These are phyloP conservation scores for Drosophila greeni DNA, from an alignment of 2,888 invertebrate species.

Conservation along the genomic window DNA sequence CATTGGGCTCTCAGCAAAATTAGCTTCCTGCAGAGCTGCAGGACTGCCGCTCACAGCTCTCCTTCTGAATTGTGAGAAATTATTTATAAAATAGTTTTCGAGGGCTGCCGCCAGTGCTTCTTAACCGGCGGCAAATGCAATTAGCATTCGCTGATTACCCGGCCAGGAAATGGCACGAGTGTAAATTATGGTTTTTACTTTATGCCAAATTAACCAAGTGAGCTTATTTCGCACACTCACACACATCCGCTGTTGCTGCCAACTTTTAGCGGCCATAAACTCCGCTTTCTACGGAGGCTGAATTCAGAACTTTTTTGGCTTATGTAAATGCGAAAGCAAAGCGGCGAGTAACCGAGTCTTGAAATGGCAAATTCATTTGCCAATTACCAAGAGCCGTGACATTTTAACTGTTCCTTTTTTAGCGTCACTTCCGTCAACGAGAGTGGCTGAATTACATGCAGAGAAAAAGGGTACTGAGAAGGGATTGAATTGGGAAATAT, in stretches of 20 bases:
- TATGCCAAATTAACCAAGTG: constrained; percentile 53
- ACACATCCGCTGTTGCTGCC: constrained; percentile 1
- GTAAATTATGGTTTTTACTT: constrained; percentile 62
- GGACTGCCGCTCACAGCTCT: constrained; percentile 25
- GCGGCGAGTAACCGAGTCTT: constrained; percentile 18
- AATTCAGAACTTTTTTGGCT: constrained; percentile 33
- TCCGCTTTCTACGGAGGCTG: constrained; percentile 26
- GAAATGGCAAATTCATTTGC: constrained; percentile 32
- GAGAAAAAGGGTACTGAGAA: background rate
- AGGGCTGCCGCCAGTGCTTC: constrained; percentile 13
- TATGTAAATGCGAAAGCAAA: constrained; percentile 19
- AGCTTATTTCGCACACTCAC: constrained; percentile 16
- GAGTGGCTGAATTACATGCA: background rate
- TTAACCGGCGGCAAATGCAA: constrained; percentile 58
- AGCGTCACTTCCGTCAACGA: constrained; percentile 16
- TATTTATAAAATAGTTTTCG: constrained; percentile 56
- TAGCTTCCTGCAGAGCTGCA: constrained; percentile 46
- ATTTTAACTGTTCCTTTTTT: constrained; percentile 15
- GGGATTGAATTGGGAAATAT: background rate
- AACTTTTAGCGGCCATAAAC: constrained; percentile 38
- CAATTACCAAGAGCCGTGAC: constrained; percentile 21
- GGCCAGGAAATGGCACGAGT: constrained; percentile 55
- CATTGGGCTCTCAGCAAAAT: constrained; percentile 70
- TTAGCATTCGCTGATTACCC: constrained; percentile 57
- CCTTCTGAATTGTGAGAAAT: constrained; percentile 58